Evolutionary conservation across 2,113 vertebrate genomes (phyloP).

Genomic region (Heloderma charlesbogerti): DNA sequence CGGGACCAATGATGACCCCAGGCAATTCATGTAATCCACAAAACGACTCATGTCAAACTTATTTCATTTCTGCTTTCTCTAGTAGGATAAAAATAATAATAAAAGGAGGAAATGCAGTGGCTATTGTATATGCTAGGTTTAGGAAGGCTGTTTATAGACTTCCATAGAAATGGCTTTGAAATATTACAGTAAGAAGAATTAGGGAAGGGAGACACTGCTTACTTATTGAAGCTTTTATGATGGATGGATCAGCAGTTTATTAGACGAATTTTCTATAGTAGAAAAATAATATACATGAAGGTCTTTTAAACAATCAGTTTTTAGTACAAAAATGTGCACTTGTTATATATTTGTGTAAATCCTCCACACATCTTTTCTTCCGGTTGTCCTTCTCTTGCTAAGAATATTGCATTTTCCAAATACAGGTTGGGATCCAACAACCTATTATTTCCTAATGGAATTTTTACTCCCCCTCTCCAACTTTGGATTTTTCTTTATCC

Average conservation of each 20-base stretch:
- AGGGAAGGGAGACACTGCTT: not conserved
- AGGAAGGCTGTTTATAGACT: not conserved
- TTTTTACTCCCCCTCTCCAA: not conserved
- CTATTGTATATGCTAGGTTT: not conserved
- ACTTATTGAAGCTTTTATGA: not conserved
- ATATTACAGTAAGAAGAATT: not conserved
- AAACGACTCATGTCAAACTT: not conserved
- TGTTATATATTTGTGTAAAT: not conserved
- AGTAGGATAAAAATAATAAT: not conserved
- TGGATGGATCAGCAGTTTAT: not conserved
- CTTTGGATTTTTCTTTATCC: not conserved
- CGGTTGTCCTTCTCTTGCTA: not conserved
- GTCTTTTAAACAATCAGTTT: not conserved
- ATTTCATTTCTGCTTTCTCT: not conserved
- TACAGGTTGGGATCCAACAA: not conserved
- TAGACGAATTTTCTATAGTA: not conserved
- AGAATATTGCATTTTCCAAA: not conserved
- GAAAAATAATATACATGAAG: not conserved
- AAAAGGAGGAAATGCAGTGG: not conserved
- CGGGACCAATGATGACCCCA: slow-evolving; percentile 14
- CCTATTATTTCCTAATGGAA: not conserved
- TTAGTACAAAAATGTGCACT: not conserved
- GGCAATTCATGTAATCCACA: slow-evolving; percentile 8
- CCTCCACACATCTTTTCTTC: too few species aligned
- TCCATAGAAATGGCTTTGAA: not conserved